Percentiles rank a stretch among this genome's conserved stretches.
These are phyloP conservation scores for Malurus alboscapulatus DNA, from an alignment of 2,113 vertebrate genomes.

Conservation along the genomic window DNA sequence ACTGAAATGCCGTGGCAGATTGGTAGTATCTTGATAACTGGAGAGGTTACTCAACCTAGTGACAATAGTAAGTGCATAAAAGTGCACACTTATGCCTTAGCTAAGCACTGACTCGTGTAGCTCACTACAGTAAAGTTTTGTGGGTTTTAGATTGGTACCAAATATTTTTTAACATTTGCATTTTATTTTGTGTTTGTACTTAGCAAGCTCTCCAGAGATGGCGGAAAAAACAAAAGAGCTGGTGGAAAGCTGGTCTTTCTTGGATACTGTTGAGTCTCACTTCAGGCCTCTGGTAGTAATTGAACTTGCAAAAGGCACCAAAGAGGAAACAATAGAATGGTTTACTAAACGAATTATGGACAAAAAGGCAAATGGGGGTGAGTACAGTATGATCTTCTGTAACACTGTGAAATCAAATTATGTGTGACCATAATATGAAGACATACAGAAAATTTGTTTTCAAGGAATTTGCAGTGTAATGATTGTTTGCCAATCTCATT, in stretches of 20 bases:
- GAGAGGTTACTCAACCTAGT: not conserved
- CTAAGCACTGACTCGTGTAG: not conserved
- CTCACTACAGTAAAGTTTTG: not conserved
- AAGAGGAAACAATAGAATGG: slow-evolving; percentile 86
- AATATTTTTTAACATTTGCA: not conserved
- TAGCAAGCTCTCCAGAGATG: slow-evolving; percentile 69
- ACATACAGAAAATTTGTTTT: not conserved
- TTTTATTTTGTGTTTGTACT: slow-evolving; percentile 1
- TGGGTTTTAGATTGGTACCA: not conserved
- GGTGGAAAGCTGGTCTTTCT: slow-evolving; percentile 59
- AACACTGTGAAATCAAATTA: not conserved
- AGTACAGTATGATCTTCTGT: not conserved
- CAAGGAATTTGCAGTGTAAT: not conserved
- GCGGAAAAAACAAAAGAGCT: not conserved
- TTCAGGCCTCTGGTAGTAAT: slow-evolving; percentile 88
- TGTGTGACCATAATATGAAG: not conserved
- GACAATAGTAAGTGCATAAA: not conserved
- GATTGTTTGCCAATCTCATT: not conserved
- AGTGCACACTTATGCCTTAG: not conserved
- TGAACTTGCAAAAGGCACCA: slow-evolving; percentile 83
- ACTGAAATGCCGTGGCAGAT: not conserved
- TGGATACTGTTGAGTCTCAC: slow-evolving; percentile 65
- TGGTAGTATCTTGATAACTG: not conserved
- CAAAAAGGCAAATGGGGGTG: slow-evolving; percentile 86
- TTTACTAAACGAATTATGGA: slow-evolving; percentile 83